Evolutionary conservation across 2,797 vertebrate genomes (phyloP), one percentile per base, ranked within the genome.

Genomic region (Fundulus diaphanus): DNA sequence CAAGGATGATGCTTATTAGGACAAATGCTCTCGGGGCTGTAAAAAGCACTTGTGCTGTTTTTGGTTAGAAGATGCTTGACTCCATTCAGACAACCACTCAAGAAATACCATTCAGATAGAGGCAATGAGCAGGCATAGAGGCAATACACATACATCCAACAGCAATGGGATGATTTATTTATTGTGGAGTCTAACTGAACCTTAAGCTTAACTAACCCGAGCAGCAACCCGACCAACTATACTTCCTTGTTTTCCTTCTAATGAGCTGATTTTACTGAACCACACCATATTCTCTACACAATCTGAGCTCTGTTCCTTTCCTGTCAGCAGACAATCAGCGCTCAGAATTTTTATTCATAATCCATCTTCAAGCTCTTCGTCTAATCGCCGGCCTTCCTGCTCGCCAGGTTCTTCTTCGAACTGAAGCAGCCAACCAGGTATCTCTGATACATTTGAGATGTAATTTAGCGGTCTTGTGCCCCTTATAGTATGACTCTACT

Each of bases 31-130:
- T 59, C 57, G 20, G 29, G 33, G 57, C 57, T 20, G 33, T 4
- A 33, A 20, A 59, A 59, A 59, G 57, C 29, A 5, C 18, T 2
- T 12, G 12, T 56, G 24, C 9, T 15, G 12, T 54, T 15, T 56
- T 59, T 59, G 69, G 61, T 70, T 31, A 49, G 37, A 24, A 15
- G 35, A 74, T 49, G 71, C 56, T 76, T 49, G 29, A 48, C 37
- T 59, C 57, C 70, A 79, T 82, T 82, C 69, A 81, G 40, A 54
- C 76, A 82, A 81, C 29, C 70, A 83, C 88, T 83, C 54, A 54
- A 67, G 65, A 73, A 63, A 74, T 54, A 11, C 68, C 72, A 61
- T 66, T 48, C 44, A 77, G 61, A 48, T 48, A 48, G n/a, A 3
- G 78, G 59, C 73, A 68, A 72, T 35, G 27, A 65, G 68, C 61